A percentile compares a stretch with the other conserved stretches of the same genome.
Conservation (phyloP, 2,113 vertebrate species). For the Piprites chloris region DNA sequence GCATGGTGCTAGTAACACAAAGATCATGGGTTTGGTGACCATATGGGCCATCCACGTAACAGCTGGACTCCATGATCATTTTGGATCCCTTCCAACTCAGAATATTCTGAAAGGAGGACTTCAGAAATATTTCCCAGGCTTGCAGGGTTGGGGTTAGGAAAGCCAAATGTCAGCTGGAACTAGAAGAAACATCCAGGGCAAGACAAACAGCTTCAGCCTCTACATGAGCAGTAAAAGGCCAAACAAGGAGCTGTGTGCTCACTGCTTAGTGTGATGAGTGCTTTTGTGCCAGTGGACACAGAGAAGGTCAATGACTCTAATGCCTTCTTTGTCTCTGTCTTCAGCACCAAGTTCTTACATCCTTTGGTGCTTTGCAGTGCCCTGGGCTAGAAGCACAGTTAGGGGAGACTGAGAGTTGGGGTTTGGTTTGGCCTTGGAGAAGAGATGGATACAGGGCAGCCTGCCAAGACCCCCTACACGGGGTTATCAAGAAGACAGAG, state of each 20-base stretch:
- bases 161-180: background rate
- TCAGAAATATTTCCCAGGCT: rapidly evolving
- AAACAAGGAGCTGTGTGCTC: background rate
- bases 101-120: background rate
- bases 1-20: background rate
- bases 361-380: background rate
- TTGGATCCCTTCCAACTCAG: background rate
- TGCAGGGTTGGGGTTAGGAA: background rate
- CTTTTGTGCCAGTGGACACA: background rate
- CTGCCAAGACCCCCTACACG: rapidly evolving
- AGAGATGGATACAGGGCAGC: background rate
- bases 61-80: background rate
- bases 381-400: too few species aligned
- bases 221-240: background rate
- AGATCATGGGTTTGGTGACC: background rate
- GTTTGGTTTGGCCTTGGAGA: background rate
- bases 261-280: background rate
- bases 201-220: background rate
- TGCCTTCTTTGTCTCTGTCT: background rate
- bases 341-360: background rate
- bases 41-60: background rate
- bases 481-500: background rate
- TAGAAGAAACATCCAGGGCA: background rate
- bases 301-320: background rate
- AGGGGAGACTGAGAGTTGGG: background rate